A percentile compares a stretch with the other conserved stretches of the same genome.
These are phyloP conservation scores for Pristionchus maxplancki DNA, from an alignment of 2,888 invertebrate species.

Conservation along the genomic window DNA sequence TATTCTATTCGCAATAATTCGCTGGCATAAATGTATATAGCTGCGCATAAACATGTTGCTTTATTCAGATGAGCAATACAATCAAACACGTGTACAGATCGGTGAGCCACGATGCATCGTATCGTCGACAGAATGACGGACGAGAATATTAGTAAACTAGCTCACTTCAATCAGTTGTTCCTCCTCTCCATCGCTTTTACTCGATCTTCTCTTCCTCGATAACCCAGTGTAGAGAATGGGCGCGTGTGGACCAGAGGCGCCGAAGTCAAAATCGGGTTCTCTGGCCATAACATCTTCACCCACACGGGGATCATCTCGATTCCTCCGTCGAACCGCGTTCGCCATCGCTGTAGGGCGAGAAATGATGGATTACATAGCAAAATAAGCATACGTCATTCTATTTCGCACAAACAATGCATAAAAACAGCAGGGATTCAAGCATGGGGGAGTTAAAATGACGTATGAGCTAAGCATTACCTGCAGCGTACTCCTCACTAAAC, in stretches of 20 bases:
- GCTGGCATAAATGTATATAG: neutral
- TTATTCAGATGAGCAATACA: constrained; percentile 26
- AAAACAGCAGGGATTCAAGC: neutral
- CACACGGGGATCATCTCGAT: constrained; percentile 54
- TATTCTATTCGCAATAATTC: neutral
- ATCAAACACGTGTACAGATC: constrained; percentile 10
- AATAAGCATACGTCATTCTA: constrained; percentile 23
- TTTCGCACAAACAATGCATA: neutral
- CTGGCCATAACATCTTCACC: constrained; percentile 75
- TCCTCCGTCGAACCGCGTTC: constrained; percentile 56
- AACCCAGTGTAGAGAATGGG: constrained; percentile 41
- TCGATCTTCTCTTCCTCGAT: constrained; percentile 22
- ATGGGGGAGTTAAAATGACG: neutral
- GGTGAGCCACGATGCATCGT: neutral
- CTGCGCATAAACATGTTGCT: neutral
- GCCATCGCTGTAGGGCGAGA: constrained; percentile 44
- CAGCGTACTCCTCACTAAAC: constrained; percentile 8
- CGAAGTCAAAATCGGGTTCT: constrained; percentile 72
- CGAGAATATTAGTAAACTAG: neutral
- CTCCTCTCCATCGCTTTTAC: constrained; percentile 34
- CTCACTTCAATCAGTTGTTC: constrained; percentile 41
- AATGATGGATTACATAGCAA: neutral
- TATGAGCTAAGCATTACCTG: neutral
- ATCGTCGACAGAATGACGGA: neutral
- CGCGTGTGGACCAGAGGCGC: constrained; percentile 55